Evolutionary conservation across 2,888 invertebrate genomes (phyloP).

Genomic region (Lymantria dispar): DNA sequence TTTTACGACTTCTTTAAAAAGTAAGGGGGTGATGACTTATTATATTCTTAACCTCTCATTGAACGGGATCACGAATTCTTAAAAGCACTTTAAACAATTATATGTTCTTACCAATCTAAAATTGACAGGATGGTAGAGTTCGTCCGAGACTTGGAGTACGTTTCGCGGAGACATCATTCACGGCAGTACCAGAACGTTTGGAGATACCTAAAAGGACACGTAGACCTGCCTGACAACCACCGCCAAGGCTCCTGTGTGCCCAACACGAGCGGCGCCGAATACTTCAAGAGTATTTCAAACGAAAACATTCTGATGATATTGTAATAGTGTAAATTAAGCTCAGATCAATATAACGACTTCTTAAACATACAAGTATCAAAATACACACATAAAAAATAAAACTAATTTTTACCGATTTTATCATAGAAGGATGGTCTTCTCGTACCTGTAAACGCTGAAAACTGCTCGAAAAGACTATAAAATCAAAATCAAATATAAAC

Average conservation of each 20-base stretch:
- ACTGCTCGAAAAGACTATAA: too few species aligned
- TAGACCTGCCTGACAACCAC: conserved; percentile 67
- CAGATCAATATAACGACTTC: too few species aligned
- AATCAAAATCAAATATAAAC: too few species aligned
- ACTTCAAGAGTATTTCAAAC: conserved; percentile 49
- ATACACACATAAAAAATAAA: too few species aligned
- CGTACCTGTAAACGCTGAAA: too few species aligned
- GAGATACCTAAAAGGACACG: conserved; percentile 41
- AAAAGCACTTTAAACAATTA: too few species aligned
- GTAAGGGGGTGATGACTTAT: not conserved
- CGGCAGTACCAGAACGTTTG: conserved; percentile 43
- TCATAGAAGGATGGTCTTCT: too few species aligned
- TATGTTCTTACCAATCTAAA: not conserved
- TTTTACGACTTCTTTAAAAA: too few species aligned
- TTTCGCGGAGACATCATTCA: conserved; percentile 66
- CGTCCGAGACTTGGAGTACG: conserved; percentile 59
- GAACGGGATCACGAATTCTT: not conserved
- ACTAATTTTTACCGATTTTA: too few species aligned
- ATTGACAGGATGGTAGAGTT: conserved; percentile 26
- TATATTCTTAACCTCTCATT: not conserved
- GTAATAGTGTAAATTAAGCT: not conserved
- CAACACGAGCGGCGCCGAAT: conserved; percentile 65
- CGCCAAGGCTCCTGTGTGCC: conserved; percentile 63
- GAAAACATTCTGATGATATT: not conserved
- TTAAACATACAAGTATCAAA: too few species aligned